Percentiles rank a stretch among this genome's conserved stretches.
Evolutionary conservation across 2,888 invertebrate species (phyloP).

Genomic region (Xylota segnis): DNA sequence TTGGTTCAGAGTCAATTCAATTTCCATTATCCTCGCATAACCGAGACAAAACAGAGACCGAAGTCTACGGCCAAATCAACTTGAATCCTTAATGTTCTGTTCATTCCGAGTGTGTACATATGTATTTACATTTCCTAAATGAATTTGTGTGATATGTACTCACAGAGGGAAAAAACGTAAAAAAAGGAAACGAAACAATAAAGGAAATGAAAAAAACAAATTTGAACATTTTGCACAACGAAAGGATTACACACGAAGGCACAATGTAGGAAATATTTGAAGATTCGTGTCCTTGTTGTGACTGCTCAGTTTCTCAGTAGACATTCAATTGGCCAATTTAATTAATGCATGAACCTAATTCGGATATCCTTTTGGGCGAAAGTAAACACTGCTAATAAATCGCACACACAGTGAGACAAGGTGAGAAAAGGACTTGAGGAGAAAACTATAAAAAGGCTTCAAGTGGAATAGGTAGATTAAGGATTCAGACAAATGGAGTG

Average conservation of each 20-base stretch:
- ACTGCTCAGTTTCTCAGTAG: slow-evolving; percentile 31
- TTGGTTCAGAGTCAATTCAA: slow-evolving; percentile 65
- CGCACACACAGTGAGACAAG: neutral
- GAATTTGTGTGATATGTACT: slow-evolving; percentile 42
- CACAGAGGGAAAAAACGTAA: too few species aligned
- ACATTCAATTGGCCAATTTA: slow-evolving; percentile 49
- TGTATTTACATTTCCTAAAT: slow-evolving; percentile 67
- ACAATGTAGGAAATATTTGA: slow-evolving; percentile 11
- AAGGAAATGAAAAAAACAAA: slow-evolving; percentile 42
- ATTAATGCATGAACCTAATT: slow-evolving; percentile 55
- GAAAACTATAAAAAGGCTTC: slow-evolving; percentile 19
- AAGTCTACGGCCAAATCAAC: slow-evolving; percentile 1
- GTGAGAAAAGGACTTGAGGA: neutral
- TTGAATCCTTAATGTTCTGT: slow-evolving; percentile 39
- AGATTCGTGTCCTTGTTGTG: slow-evolving; percentile 38
- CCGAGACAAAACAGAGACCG: slow-evolving; percentile 3
- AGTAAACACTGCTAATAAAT: slow-evolving; percentile 56
- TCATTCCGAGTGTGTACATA: neutral
- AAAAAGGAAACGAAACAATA: slow-evolving; percentile 29
- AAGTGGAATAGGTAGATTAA: slow-evolving; percentile 19
- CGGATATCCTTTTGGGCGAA: slow-evolving; percentile 53
- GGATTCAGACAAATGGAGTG: slow-evolving; percentile 27
- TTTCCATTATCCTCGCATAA: slow-evolving; percentile 67
- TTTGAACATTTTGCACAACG: slow-evolving; percentile 19
- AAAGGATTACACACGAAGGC: too few species aligned